These are phyloP conservation scores for Heterotilapia buettikoferi DNA, from an alignment of 2,113 vertebrate species.

Conservation along the genomic window DNA sequence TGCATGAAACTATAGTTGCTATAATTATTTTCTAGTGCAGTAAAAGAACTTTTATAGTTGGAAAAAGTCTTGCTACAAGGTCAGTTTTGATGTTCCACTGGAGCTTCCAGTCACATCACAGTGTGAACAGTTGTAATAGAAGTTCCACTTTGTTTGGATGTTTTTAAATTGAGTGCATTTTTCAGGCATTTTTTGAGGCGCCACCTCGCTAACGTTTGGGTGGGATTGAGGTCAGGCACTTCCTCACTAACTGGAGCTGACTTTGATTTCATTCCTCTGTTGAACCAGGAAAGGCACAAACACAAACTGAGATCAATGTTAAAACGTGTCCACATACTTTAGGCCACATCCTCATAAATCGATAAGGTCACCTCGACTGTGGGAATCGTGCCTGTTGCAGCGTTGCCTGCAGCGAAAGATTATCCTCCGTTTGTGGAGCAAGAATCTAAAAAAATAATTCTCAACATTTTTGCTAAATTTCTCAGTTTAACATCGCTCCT, in stretches of 20 bases:
- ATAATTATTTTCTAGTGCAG: not conserved
- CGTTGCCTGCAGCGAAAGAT: not conserved
- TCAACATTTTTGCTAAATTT: not conserved
- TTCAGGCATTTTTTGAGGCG: not conserved
- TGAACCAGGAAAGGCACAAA: not conserved
- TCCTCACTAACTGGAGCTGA: not conserved
- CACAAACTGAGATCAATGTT: not conserved
- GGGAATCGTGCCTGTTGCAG: not conserved
- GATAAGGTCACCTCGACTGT: not conserved
- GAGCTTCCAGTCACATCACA: not conserved
- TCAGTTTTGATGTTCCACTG: not conserved
- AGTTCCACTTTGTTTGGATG: not conserved
- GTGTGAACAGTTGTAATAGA: not conserved
- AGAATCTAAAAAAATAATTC: constrained; percentile 43
- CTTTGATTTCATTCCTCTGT: not conserved
- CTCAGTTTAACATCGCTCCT: not conserved
- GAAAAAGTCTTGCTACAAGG: not conserved
- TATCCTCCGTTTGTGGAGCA: not conserved
- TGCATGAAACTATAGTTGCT: not conserved
- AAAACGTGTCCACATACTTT: not conserved
- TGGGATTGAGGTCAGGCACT: not conserved
- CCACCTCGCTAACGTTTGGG: not conserved
- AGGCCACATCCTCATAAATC: not conserved
- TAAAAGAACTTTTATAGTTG: not conserved
- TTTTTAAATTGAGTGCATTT: not conserved